Evolutionary conservation across 2,888 invertebrate species (phyloP).

Genomic region (Meta bourneti): DNA sequence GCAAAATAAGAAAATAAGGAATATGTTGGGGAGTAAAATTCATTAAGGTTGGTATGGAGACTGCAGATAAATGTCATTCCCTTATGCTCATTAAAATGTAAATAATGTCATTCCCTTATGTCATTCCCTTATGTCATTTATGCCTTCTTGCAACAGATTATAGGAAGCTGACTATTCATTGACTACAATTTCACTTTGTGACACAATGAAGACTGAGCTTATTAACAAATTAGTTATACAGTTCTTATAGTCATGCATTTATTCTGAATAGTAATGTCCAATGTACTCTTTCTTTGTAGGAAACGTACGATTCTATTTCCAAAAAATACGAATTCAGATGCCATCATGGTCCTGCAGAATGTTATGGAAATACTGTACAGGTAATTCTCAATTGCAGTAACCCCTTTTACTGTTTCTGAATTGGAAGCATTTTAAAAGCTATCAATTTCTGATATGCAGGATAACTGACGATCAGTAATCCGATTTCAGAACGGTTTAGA

Average conservation of each 20-base stretch:
- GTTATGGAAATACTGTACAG: conserved; percentile 69
- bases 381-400: conserved; percentile 28
- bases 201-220: background rate
- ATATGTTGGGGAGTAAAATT: no score
- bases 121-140: no score
- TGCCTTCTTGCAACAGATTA: no score
- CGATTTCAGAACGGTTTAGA: no score
- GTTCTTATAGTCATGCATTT: background rate
- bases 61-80: no score
- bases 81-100: no score
- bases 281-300: conserved; percentile 3
- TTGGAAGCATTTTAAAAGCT: background rate
- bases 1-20: no score
- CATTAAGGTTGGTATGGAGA: no score
- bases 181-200: background rate
- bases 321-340: conserved; percentile 61
- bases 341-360: conserved; percentile 69
- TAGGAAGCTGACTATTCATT: no score
- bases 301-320: conserved; percentile 10
- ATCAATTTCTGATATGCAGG: no score
- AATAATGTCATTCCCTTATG: no score
- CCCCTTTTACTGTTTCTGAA: background rate
- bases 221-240: background rate
- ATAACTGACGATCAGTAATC: no score
- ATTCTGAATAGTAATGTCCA: background rate